A percentile compares a stretch with the other conserved stretches of the same genome.
These are phyloP conservation scores for Papilio glaucus DNA, from an alignment of 1,140 invertebrate genomes.

Conservation along the genomic window DNA sequence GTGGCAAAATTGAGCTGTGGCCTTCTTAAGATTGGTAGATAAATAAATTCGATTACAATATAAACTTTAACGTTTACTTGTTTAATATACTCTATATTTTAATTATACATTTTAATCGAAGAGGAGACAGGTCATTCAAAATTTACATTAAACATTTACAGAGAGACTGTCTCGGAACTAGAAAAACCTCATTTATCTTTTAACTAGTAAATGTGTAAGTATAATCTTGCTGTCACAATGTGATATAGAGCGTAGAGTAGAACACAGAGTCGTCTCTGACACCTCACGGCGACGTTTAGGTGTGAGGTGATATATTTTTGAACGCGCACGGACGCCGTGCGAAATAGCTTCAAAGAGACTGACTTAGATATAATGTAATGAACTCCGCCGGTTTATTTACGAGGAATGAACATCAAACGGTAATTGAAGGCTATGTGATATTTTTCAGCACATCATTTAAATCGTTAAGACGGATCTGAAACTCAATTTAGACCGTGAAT, in stretches of 20 bases:
- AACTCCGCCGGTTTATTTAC: slow-evolving; percentile 27
- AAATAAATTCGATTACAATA: too few species aligned
- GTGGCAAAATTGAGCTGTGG: too few species aligned
- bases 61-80: too few species aligned
- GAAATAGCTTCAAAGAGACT: slow-evolving; percentile 33
- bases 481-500: background rate
- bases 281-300: slow-evolving; percentile 21
- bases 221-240: slow-evolving; percentile 19
- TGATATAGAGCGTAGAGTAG: slow-evolving; percentile 6
- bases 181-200: background rate
- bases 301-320: slow-evolving; percentile 35
- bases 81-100: too few species aligned
- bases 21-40: too few species aligned
- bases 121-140: too few species aligned
- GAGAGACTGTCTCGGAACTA: too few species aligned
- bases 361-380: slow-evolving; percentile 32
- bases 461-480: background rate
- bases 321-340: slow-evolving; percentile 19
- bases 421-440: slow-evolving; percentile 31
- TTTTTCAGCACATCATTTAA: slow-evolving; percentile 28
- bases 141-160: too few species aligned
- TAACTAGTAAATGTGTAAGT: background rate
- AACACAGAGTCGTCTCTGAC: slow-evolving; percentile 9
- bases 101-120: too few species aligned
- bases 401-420: slow-evolving; percentile 29